A percentile compares a stretch with the other conserved stretches of the same genome.
Conservation (phyloP, 1,140 invertebrate species). For the Bombus pyrosoma region DNA sequence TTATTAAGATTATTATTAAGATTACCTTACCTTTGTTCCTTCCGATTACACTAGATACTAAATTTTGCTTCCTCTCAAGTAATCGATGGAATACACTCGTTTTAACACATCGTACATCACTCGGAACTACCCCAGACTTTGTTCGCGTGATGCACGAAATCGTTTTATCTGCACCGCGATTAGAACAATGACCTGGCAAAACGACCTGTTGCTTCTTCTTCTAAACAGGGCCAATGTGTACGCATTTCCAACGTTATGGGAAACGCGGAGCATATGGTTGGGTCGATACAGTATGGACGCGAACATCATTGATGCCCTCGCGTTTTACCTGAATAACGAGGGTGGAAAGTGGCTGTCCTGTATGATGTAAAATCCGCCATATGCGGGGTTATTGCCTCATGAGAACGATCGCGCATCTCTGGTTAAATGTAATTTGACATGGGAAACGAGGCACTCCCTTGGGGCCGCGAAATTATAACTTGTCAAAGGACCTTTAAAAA, state of each 20-base stretch:
- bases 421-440: slow-evolving; percentile 72
- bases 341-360: slow-evolving; percentile 52
- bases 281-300: slow-evolving; percentile 56
- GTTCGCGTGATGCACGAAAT: slow-evolving; percentile 44
- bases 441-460: slow-evolving; percentile 57
- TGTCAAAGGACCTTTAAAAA: neutral
- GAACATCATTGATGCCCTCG: slow-evolving; percentile 53
- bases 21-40: neutral
- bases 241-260: slow-evolving; percentile 63
- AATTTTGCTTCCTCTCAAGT: neutral
- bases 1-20: neutral
- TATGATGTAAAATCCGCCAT: slow-evolving; percentile 64
- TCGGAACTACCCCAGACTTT: neutral
- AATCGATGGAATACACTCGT: neutral
- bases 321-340: slow-evolving; percentile 59
- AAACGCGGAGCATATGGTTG: slow-evolving; percentile 71
- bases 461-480: slow-evolving; percentile 19
- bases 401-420: slow-evolving; percentile 64
- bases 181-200: slow-evolving; percentile 52
- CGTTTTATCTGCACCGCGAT: slow-evolving; percentile 51
- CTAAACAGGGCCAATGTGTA: slow-evolving; percentile 16
- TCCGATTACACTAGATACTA: neutral
- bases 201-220: slow-evolving; percentile 61
- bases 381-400: slow-evolving; percentile 68
- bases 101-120: slow-evolving; percentile 23